These are phyloP conservation scores for Stomatorhinus ivindoensis DNA, from an alignment of 2,113 vertebrate genomes.

Conservation along the genomic window DNA sequence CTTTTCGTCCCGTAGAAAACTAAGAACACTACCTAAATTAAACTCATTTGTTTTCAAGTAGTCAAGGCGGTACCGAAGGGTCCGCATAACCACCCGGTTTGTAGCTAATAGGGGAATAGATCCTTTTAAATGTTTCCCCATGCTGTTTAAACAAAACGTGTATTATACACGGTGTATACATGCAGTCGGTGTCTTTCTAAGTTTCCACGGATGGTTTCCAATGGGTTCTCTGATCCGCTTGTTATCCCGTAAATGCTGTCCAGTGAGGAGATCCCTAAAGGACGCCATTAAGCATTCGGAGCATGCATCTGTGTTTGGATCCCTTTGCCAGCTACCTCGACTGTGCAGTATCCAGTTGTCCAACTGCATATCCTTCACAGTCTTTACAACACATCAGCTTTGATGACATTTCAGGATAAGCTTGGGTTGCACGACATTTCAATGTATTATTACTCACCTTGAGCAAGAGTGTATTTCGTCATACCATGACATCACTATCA, in stretches of 20 bases:
- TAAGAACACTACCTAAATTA: background rate
- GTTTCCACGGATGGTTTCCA: background rate
- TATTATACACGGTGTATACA: background rate
- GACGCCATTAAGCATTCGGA: background rate
- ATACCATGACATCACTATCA: background rate
- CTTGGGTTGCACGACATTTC: conserved; percentile 1
- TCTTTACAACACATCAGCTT: conserved; percentile 1
- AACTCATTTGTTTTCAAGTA: background rate
- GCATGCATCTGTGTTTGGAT: background rate
- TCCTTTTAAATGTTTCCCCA: background rate
- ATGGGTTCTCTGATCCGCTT: background rate
- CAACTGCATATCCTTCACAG: background rate
- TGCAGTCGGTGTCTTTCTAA: background rate
- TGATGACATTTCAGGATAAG: background rate
- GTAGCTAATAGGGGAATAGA: background rate
- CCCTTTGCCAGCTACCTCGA: conserved; percentile 9
- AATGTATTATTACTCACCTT: background rate
- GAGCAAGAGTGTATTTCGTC: background rate
- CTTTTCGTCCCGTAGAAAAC: background rate
- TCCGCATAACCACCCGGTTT: background rate
- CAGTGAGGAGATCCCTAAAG: background rate
- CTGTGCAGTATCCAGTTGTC: conserved; percentile 2
- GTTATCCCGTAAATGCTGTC: background rate
- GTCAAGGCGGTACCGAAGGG: background rate
- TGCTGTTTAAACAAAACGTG: background rate